Base-by-base conservation (phyloP, 2,888 invertebrate species). In the Odiellus spinosus region DNA sequence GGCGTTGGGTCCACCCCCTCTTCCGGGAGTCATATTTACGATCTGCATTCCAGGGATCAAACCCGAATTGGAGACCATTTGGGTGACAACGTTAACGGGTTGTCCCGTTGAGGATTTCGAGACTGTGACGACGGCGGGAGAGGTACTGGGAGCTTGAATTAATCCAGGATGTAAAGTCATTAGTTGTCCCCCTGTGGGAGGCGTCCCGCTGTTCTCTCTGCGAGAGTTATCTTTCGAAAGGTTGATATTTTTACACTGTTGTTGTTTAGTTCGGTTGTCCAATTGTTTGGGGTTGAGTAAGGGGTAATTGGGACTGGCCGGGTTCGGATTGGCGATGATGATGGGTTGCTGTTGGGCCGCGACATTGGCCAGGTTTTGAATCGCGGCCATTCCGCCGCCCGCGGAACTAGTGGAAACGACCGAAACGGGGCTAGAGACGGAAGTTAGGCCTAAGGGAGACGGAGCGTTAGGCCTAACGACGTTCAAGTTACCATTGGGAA, bases 21-120 rank as follows among this genome's bases (percentile, higher is more conserved):
- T 73, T 58, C 73, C 73, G 41, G 82, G 79, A 48, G 46, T 34
- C 47, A 45, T 18, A 48, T 46, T n/a, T 46, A 47, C 18, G 45
- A 51, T 47, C 49, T 39, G 17, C 83, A 80, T 44, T 83, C 80
- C 64, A 87, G 73, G 43, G 81, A 72, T 58, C 81, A 82, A 56
- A 83, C 78, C 67, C 84, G 82, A 59, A 78, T 82, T 53, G 78
- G 73, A 59, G 51, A 38, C 14, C 56, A 55, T 36, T 57, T 55
- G 19, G 56, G 49, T 14, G 57, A 50, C 18, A 50, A 57, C 44
- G 50, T 53, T 14, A 49, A 48, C 39, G 86, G 80, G 59, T 87
- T 81, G 59, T 6, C 26, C 26, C 26, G 4, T 4, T 8, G 26
- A 26, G 4, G 26, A 8, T 8, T 26, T 26, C 5, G 26, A 26